phyloP scores from a whole-genome alignment of 2,888 invertebrate genomes.

The Atethmia centrago region DNA sequence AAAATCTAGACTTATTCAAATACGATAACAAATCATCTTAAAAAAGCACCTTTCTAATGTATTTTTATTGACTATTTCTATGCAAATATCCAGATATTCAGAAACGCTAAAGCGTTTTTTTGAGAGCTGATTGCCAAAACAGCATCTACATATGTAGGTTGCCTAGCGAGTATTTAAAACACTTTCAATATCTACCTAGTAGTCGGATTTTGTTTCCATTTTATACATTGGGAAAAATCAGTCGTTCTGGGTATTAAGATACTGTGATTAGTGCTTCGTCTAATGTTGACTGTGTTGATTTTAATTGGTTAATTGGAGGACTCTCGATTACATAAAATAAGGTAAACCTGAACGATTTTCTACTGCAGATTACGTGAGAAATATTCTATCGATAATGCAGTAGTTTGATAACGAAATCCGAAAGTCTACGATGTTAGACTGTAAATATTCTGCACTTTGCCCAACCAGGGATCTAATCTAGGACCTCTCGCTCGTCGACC shows the following conservation, averaged over 20 bases:
- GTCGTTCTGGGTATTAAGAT: background rate
- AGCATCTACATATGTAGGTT: constrained; percentile 45
- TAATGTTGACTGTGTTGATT: constrained; percentile 3
- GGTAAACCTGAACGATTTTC: background rate
- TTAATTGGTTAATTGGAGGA: constrained; percentile 10
- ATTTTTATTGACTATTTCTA: constrained; percentile 46
- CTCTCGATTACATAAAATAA: background rate
- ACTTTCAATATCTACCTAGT: constrained; percentile 17
- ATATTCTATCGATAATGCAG: background rate
- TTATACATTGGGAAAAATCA: constrained; percentile 22
- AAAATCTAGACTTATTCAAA: constrained; percentile 36
- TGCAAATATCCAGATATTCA: constrained; percentile 49
- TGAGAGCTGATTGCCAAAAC: constrained; percentile 31
- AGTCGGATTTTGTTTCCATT: constrained; percentile 35
- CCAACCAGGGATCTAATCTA: background rate
- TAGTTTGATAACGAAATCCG: background rate
- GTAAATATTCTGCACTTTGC: background rate
- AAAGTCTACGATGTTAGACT: background rate
- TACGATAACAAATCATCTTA: constrained; percentile 36
- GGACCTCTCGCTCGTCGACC: background rate
- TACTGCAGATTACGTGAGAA: background rate
- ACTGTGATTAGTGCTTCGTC: constrained; percentile 1
- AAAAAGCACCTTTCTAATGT: constrained; percentile 52
- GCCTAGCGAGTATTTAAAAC: constrained; percentile 33
- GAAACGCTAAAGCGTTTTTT: constrained; percentile 34